Conservation (phyloP, 2,888 invertebrate species). For the Branchinecta sandiegonensis region DNA sequence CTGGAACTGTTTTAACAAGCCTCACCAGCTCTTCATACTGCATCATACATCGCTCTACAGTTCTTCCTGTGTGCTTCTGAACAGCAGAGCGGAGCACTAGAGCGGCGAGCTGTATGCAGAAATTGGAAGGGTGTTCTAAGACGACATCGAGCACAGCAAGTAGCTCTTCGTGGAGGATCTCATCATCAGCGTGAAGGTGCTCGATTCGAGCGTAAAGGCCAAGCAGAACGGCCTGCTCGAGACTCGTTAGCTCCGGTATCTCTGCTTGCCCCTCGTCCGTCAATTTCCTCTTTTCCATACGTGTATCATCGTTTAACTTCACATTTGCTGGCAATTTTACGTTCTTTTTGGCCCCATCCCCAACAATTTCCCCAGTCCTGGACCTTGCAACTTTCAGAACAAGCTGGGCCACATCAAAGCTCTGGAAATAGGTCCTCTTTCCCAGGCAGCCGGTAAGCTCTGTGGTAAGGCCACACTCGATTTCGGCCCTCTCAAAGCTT, state of each 20-base stretch:
- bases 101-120: conserved; percentile 59
- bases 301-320: conserved; percentile 66
- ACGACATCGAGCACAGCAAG: conserved; percentile 33
- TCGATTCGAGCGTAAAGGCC: conserved; percentile 50
- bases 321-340: conserved; percentile 36
- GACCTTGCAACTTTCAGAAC: conserved; percentile 48
- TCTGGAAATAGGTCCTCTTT: conserved; percentile 76
- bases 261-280: conserved; percentile 42
- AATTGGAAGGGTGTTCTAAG: conserved; percentile 50
- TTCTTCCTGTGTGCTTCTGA: conserved; percentile 60
- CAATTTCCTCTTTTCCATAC: conserved; percentile 62
- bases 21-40: conserved; percentile 53
- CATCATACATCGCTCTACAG: conserved; percentile 71
- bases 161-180: conserved; percentile 63
- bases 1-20: not conserved
- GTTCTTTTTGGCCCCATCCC: conserved; percentile 23
- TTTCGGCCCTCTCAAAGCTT: conserved; percentile 48
- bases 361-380: conserved; percentile 26
- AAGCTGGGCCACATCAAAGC: conserved; percentile 64
- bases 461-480: conserved; percentile 18
- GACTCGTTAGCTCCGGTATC: conserved; percentile 43
- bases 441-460: conserved; percentile 55
- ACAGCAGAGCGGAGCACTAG: conserved; percentile 58
- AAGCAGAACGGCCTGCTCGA: conserved; percentile 64
- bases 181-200: conserved; percentile 62